These are phyloP conservation scores for Lasioglossum leucozonium DNA, from an alignment of 2,888 invertebrate species.

Conservation along the genomic window DNA sequence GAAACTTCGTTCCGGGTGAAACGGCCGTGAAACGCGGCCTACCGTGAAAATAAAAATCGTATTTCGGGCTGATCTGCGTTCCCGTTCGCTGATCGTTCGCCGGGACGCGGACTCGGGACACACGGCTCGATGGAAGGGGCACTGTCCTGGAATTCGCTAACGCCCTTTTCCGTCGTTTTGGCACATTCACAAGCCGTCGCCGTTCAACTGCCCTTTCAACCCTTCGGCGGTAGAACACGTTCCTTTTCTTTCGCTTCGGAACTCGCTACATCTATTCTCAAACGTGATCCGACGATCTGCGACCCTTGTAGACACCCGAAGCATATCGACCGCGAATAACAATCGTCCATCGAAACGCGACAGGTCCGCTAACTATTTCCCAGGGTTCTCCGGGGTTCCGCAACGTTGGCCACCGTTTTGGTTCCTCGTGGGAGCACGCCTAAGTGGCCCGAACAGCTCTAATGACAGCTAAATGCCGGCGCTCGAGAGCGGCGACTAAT, in stretches of 20 bases:
- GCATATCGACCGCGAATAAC: background rate
- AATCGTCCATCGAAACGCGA: background rate
- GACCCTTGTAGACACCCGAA: too few species aligned
- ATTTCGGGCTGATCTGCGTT: background rate
- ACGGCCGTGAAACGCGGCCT: constrained; percentile 8
- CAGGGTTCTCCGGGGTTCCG: background rate
- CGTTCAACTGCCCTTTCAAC: background rate
- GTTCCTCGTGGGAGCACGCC: background rate
- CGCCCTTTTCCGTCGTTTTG: background rate
- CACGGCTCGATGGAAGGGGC: background rate
- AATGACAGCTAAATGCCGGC: background rate
- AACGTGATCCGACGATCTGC: too few species aligned
- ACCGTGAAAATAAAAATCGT: constrained; percentile 18
- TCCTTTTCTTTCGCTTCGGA: too few species aligned
- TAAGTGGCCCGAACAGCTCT: background rate
- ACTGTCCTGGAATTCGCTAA: constrained; percentile 3
- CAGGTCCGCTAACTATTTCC: background rate
- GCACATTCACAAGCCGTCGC: background rate
- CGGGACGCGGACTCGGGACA: background rate
- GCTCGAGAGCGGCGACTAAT: background rate
- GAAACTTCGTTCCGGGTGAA: background rate
- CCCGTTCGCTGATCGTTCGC: background rate
- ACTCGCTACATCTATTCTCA: too few species aligned
- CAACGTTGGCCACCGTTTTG: background rate
- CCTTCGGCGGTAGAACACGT: background rate